Base-by-base conservation (phyloP, 2,888 invertebrate genomes). In the Melangyna quadrimaculata region DNA sequence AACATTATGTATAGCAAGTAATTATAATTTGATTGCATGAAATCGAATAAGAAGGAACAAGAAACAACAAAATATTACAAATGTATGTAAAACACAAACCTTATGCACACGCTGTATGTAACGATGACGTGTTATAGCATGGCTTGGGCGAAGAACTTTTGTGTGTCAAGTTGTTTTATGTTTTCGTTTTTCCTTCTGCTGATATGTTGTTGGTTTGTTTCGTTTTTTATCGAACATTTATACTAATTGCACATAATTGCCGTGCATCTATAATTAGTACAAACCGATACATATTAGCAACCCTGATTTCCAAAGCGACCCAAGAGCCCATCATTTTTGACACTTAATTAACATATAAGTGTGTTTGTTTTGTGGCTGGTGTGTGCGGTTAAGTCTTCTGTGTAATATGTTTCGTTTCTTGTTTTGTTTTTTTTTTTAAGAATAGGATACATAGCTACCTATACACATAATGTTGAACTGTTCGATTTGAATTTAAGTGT, bases 231-330 rank as follows among this genome's bases (percentile, higher is more conserved):
- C 72, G 77, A 67, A 80, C 80, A 70, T 75, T 57, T 27, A 70
- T 70, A 86, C 86, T 86, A 86, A 86, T 86, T 86, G 86, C 77
- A 77, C 86, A 80, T 86, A 81, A 86, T 80, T 86, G 86, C 80
- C 86, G 86, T 86, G 86, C 77, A 86, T 86, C 80, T 86, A 65
- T 86, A 86, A 86, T 86, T 80, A 86, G 80, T 81, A 86, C 69
- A 86, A n/a, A 67, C 77, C 61, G 40, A 80, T 59, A 80, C 72
- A 69, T 59, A 59, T 75, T 71, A 75, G 59, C 74, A 75, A 65
- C 22, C 40, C 40, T 19, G 67, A 40, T 70, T 67, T 75, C 43
- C 32, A 78, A 35, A 57, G n/a, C n/a, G 12, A 57, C 19, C 22
- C 59, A 59, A 22, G 63, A 70, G 78, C 53, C 35, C 29, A 59